Percentiles rank a stretch among this genome's conserved stretches.
Evolutionary conservation across 2,113 vertebrate species (phyloP).

Genomic region (Galeopterus variegatus): DNA sequence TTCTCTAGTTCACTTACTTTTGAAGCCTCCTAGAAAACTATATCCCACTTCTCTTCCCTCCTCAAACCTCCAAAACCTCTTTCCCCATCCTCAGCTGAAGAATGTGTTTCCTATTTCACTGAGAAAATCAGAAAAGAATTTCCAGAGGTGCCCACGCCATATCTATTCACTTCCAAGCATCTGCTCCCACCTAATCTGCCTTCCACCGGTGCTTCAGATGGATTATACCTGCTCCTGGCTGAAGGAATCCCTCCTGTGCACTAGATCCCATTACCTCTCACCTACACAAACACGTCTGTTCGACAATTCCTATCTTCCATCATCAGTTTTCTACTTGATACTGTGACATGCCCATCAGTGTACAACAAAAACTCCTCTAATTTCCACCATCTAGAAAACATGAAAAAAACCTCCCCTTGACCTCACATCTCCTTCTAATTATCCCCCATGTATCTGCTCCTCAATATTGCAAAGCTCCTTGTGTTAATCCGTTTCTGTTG

Average conservation of each 20-base stretch:
- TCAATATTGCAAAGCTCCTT: neutral
- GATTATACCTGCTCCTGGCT: neutral
- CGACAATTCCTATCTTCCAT: neutral
- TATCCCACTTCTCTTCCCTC: neutral
- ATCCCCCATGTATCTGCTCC: neutral
- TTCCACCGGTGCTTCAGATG: neutral
- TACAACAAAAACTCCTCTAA: constrained; percentile 39
- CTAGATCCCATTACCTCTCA: neutral
- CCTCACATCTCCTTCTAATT: neutral
- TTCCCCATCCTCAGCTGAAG: neutral
- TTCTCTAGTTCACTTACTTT: neutral
- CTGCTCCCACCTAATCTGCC: neutral
- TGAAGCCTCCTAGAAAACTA: neutral
- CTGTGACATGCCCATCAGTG: neutral
- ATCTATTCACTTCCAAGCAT: neutral
- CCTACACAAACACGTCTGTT: neutral
- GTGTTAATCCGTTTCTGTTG: too few relatives aligned
- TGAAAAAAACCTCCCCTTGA: neutral
- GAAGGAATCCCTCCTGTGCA: neutral
- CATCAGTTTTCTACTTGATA: constrained; percentile 16
- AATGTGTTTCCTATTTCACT: neutral
- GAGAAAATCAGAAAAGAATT: constrained; percentile 26
- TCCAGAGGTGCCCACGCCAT: neutral
- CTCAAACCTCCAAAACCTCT: neutral
- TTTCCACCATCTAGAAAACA: neutral